Conservation (phyloP, 2,113 vertebrate species). For the Amazona vittata region DNA sequence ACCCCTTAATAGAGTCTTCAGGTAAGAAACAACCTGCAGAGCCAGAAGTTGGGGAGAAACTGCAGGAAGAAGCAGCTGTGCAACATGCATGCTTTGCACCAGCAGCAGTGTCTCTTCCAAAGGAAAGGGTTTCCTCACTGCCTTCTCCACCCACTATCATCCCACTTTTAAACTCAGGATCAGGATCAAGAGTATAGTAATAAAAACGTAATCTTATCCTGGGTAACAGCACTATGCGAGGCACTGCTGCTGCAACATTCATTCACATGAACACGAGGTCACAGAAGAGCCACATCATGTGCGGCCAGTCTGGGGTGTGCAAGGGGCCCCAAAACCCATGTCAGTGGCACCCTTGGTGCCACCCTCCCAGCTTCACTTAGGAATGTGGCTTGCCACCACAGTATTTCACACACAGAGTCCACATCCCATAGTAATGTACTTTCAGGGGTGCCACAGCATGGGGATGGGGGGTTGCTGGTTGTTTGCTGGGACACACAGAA, state of each 20-base stretch:
- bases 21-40: background rate
- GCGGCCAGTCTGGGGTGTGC: background rate
- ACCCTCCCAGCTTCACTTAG: fast-evolving
- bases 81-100: background rate
- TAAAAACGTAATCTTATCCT: background rate
- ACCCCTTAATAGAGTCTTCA: background rate
- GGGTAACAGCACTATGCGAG: background rate
- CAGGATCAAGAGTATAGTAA: background rate
- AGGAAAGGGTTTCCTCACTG: background rate
- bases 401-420: background rate
- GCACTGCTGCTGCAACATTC: background rate
- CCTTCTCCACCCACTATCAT: background rate
- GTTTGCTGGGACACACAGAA: background rate
- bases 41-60: background rate
- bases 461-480: fast-evolving
- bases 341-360: fast-evolving
- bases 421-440: fast-evolving
- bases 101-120: background rate
- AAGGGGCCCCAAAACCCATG: fast-evolving
- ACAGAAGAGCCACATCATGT: background rate
- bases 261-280: background rate
- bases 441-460: no score
- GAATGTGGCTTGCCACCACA: fast-evolving
- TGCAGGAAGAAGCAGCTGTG: background rate
- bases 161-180: background rate